These are phyloP conservation scores for Callyntrura sp. DNA, from an alignment of 2,888 invertebrate genomes.

Conservation along the genomic window DNA sequence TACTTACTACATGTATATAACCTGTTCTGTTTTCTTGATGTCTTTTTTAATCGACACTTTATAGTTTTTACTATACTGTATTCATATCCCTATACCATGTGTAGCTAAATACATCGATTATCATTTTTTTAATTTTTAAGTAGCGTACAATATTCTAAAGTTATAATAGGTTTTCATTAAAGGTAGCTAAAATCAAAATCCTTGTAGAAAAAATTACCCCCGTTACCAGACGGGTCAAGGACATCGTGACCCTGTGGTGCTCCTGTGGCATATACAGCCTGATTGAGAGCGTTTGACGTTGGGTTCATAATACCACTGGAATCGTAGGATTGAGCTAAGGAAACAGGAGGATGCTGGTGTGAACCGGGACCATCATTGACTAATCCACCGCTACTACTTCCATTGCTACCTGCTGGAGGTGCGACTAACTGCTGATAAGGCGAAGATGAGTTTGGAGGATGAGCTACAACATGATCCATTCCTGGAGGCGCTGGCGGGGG, in stretches of 20 bases:
- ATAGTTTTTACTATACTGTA: neutral
- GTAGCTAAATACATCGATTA: slow-evolving; percentile 57
- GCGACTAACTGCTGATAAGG: slow-evolving; percentile 77
- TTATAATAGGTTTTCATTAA: slow-evolving; percentile 65
- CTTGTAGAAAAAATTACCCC: slow-evolving; percentile 81
- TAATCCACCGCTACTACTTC: slow-evolving; percentile 75
- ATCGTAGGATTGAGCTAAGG: slow-evolving; percentile 79
- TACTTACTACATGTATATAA: slow-evolving; percentile 17
- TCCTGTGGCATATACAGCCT: slow-evolving; percentile 73
- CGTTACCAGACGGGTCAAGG: slow-evolving; percentile 80
- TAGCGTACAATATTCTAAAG: slow-evolving; percentile 29
- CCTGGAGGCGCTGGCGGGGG: slow-evolving; percentile 68
- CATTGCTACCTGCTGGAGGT: slow-evolving; percentile 75
- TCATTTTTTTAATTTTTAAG: slow-evolving; percentile 31
- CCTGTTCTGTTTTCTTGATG: slow-evolving; percentile 68
- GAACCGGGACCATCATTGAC: slow-evolving; percentile 76
- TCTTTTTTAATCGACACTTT: slow-evolving; percentile 55
- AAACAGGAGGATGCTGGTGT: slow-evolving; percentile 75
- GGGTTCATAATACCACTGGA: slow-evolving; percentile 77
- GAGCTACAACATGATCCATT: slow-evolving; percentile 69
- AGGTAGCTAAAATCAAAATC: slow-evolving; percentile 83
- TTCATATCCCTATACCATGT: slow-evolving; percentile 33
- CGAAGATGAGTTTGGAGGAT: slow-evolving; percentile 77
- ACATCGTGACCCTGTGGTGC: slow-evolving; percentile 78
- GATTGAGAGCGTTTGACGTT: slow-evolving; percentile 81